These are phyloP conservation scores for Periphyllus acericola DNA, from an alignment of 2,888 invertebrate genomes.

Conservation along the genomic window DNA sequence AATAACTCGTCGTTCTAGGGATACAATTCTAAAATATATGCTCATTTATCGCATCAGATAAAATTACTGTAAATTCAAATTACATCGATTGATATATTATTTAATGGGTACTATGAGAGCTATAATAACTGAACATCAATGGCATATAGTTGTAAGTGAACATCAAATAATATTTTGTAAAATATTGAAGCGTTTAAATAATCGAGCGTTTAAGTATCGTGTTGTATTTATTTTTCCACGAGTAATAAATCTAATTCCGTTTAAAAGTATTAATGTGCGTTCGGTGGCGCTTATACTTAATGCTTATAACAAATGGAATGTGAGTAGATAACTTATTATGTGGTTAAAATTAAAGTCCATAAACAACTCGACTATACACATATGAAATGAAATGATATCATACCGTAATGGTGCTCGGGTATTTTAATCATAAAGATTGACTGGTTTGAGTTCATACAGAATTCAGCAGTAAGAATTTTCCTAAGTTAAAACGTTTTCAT, in stretches of 20 bases:
- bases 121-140: neutral
- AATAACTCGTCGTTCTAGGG: no score
- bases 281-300: slow-evolving; percentile 12
- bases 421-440: slow-evolving; percentile 4
- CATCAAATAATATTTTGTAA: neutral
- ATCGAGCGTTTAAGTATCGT: neutral
- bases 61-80: neutral
- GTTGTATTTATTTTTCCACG: neutral
- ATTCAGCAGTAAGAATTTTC: neutral
- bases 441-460: slow-evolving; percentile 2
- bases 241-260: neutral
- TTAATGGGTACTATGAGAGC: neutral
- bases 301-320: neutral
- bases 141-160: neutral
- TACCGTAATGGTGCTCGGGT: neutral
- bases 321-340: slow-evolving; percentile 1
- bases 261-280: neutral
- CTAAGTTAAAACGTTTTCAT: slow-evolving; percentile 1
- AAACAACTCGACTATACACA: neutral
- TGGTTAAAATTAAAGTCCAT: slow-evolving; percentile 4
- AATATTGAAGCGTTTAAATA: neutral
- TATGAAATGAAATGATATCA: neutral
- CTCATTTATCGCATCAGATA: no score
- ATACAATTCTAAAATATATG: no score
- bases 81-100: neutral